phyloP scores from a whole-genome alignment of 2,797 vertebrate species.

The Cyclura pinguis region DNA sequence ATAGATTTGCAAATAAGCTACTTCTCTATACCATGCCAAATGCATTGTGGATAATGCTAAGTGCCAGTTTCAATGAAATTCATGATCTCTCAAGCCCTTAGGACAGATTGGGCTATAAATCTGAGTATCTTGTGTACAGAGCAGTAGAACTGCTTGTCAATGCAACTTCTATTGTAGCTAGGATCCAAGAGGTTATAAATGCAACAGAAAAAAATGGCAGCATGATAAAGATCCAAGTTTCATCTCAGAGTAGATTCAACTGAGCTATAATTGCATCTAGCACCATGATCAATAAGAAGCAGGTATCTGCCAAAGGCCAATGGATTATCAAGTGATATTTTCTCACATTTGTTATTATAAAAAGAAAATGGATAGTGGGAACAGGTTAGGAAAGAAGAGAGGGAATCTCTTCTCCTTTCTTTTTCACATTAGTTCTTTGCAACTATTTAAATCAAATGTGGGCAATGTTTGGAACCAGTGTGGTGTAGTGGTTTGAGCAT shows the following conservation, averaged over 20 bases:
- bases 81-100: background rate
- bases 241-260: background rate
- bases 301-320: slow-evolving; percentile 1
- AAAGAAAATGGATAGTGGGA: background rate
- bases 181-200: slow-evolving; percentile 10
- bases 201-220: slow-evolving; percentile 1
- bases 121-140: background rate
- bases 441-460: slow-evolving; percentile 48
- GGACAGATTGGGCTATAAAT: background rate
- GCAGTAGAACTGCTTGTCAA: background rate
- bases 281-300: background rate
- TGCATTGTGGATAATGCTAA: slow-evolving; percentile 11
- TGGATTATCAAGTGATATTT: background rate
- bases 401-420: background rate
- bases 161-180: background rate
- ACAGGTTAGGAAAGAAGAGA: background rate
- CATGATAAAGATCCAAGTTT: background rate
- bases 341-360: background rate
- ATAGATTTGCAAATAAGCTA: background rate
- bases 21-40: background rate
- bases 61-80: slow-evolving; percentile 34
- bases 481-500: too few relatives aligned
- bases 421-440: slow-evolving; percentile 19
- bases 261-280: slow-evolving; percentile 14
- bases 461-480: too few relatives aligned